These are phyloP conservation scores for Coregonus sp. DNA, from an alignment of 2,797 vertebrate genomes.

Conservation along the genomic window DNA sequence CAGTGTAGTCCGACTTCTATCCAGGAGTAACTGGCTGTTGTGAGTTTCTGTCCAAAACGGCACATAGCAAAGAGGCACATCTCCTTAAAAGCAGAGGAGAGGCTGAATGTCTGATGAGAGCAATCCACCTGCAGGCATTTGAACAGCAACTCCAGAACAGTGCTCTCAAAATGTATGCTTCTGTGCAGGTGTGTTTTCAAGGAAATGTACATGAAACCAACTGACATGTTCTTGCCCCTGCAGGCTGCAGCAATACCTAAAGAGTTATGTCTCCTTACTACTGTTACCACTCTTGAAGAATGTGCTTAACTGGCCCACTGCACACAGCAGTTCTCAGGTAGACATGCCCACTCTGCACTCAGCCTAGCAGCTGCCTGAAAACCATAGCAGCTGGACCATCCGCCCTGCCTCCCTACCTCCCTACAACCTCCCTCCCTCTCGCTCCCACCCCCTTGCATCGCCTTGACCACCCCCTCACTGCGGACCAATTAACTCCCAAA, in stretches of 20 bases:
- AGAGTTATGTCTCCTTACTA: not conserved
- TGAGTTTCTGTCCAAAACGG: conserved; percentile 44
- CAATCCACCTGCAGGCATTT: conserved; percentile 14
- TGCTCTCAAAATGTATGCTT: not conserved
- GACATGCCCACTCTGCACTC: not conserved
- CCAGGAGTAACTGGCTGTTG: conserved; percentile 33
- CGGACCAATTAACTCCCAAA: conserved; percentile 4
- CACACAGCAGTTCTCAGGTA: not conserved
- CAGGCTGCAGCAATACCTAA: not conserved
- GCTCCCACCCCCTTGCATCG: not conserved
- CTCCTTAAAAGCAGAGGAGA: conserved; percentile 17
- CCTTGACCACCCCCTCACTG: conserved; percentile 4
- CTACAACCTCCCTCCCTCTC: too few species aligned
- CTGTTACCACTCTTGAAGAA: too few species aligned
- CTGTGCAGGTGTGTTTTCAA: not conserved
- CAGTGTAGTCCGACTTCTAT: conserved; percentile 36
- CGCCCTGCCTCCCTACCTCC: not conserved
- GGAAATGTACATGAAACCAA: not conserved
- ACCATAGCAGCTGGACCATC: not conserved
- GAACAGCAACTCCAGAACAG: conserved; percentile 3
- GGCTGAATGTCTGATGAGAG: conserved; percentile 52
- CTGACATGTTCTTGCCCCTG: not conserved
- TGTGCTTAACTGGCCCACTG: not conserved
- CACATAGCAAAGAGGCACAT: conserved; percentile 27
- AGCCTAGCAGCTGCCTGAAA: not conserved